A percentile compares a stretch with the other conserved stretches of the same genome.
Evolutionary conservation across 2,113 vertebrate genomes (phyloP).

Genomic region (Chaenogobius annularis): DNA sequence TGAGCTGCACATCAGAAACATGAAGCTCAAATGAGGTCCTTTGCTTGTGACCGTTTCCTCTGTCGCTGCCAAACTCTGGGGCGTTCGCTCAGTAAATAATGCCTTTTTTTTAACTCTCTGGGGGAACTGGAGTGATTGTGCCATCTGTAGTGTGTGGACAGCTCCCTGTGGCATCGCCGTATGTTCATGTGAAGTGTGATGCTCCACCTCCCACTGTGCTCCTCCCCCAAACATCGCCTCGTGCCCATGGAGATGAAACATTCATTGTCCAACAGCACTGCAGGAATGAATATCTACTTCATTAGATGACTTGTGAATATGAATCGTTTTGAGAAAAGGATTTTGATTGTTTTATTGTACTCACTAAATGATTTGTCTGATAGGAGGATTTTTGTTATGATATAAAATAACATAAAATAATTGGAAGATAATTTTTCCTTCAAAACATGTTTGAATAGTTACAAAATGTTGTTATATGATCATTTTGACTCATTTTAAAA

Average conservation of each 20-base stretch:
- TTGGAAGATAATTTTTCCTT: too few species aligned
- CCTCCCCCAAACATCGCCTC: slow-evolving; percentile 46
- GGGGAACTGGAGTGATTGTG: slow-evolving; percentile 75
- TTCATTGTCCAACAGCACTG: neutral
- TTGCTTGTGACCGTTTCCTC: slow-evolving; percentile 2
- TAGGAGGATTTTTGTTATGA: too few species aligned
- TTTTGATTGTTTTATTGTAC: too few species aligned
- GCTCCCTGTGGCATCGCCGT: slow-evolving; percentile 58
- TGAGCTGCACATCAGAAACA: slow-evolving; percentile 37
- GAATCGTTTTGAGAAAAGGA: neutral
- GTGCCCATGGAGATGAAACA: slow-evolving; percentile 29
- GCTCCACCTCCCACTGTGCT: slow-evolving; percentile 36
- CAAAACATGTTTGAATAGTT: too few species aligned
- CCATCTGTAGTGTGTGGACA: slow-evolving; percentile 71
- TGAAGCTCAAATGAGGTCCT: slow-evolving; percentile 4
- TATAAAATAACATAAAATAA: too few species aligned
- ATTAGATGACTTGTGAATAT: neutral
- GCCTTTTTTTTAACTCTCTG: slow-evolving; percentile 42
- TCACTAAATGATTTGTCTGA: too few species aligned
- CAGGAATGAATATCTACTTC: neutral
- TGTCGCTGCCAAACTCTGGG: slow-evolving; percentile 15
- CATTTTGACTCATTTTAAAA: too few species aligned
- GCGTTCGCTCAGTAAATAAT: slow-evolving; percentile 27
- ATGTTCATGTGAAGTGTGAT: slow-evolving; percentile 63
- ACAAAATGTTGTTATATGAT: too few species aligned